Conservation (phyloP, 1,140 invertebrate genomes). For the Leptonema lineaticorne region DNA sequence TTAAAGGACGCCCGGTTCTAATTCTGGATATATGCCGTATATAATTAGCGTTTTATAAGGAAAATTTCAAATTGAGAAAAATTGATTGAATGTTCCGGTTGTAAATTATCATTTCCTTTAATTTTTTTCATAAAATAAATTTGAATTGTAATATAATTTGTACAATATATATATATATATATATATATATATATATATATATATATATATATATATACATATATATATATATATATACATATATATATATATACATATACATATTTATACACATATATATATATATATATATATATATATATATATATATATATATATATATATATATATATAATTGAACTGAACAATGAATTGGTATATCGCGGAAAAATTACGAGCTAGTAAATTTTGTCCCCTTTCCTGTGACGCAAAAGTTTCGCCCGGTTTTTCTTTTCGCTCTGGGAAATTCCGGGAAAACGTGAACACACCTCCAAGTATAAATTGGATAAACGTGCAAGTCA, state of each 20-base stretch:
- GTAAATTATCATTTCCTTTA: no score
- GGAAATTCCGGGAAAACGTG: not conserved
- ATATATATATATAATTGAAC: not conserved
- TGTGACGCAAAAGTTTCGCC: not conserved
- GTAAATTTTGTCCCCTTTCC: no score
- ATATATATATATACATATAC: not conserved
- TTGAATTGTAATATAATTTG: no score
- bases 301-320: not conserved
- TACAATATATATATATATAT: no score
- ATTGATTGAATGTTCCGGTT: no score
- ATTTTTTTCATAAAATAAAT: no score
- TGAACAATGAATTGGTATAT: not conserved
- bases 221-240: not conserved
- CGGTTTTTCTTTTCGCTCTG: not conserved
- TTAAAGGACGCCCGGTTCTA: no score
- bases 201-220: not conserved
- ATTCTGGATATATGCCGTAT: no score
- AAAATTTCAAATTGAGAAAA: no score
- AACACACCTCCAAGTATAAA: constrained; percentile 9
- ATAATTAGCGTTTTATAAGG: no score
- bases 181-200: no score
- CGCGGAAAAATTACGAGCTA: no score
- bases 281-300: not conserved
- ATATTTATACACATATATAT: not conserved
- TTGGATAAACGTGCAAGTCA: constrained; percentile 23